These are phyloP conservation scores for Sebastes glaucus DNA, from an alignment of 2,797 vertebrate genomes.

Conservation along the genomic window DNA sequence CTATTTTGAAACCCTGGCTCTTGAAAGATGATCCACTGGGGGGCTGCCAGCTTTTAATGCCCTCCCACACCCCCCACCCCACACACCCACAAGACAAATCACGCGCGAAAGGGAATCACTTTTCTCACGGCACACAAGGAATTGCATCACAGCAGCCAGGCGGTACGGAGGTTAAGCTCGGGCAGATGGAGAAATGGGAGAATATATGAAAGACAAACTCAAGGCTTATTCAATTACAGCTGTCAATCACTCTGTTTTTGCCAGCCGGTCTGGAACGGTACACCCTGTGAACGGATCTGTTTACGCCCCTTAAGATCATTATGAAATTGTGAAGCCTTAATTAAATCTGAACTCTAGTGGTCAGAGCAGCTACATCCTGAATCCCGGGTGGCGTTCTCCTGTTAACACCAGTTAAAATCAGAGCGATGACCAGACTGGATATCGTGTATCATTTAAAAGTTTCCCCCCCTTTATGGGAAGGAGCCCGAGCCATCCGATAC, in stretches of 20 bases:
- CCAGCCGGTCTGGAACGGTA: constrained; percentile 26
- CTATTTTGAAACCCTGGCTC: constrained; percentile 78
- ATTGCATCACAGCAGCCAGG: constrained; percentile 39
- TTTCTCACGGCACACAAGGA: constrained; percentile 56
- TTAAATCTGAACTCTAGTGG: constrained; percentile 48
- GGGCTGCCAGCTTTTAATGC: constrained; percentile 51
- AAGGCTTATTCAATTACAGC: constrained; percentile 30
- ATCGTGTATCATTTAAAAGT: constrained; percentile 18
- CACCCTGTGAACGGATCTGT: constrained; percentile 39
- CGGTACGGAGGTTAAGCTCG: constrained; percentile 46
- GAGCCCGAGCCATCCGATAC: neutral
- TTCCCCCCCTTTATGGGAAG: neutral
- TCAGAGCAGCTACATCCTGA: constrained; percentile 10
- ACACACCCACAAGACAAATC: constrained; percentile 45
- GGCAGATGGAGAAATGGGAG: constrained; percentile 25
- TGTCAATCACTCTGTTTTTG: constrained; percentile 22
- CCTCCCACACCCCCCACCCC: constrained; percentile 19
- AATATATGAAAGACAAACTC: constrained; percentile 29
- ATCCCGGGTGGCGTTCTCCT: neutral
- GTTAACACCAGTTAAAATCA: constrained; percentile 2
- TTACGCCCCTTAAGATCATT: constrained; percentile 40
- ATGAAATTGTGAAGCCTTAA: constrained; percentile 46
- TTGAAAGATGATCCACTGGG: constrained; percentile 67
- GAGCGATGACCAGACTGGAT: constrained; percentile 13
- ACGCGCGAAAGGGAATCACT: constrained; percentile 49